Conservation (phyloP, 2,888 invertebrate genomes). For the Bombylius major region DNA sequence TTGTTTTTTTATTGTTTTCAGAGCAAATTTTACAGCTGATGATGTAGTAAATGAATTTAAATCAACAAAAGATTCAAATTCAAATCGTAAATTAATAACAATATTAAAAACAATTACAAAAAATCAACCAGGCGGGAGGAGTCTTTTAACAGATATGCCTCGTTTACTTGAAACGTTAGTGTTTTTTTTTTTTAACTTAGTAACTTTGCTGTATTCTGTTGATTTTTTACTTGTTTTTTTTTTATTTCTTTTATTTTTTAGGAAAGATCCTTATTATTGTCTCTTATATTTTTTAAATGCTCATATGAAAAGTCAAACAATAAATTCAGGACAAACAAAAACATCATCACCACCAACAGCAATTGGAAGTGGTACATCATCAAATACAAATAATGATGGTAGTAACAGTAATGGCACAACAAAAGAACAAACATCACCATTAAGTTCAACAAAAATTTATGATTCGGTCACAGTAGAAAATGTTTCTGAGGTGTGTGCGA, state of each 20-base stretch:
- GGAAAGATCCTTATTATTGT: slow-evolving; percentile 32
- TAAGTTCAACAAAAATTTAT: slow-evolving; percentile 19
- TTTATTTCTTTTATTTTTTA: slow-evolving; percentile 15
- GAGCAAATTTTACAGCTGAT: slow-evolving; percentile 26
- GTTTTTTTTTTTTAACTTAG: not conserved
- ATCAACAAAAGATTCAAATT: slow-evolving; percentile 23
- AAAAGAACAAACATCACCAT: slow-evolving; percentile 3
- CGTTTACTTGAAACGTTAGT: slow-evolving; percentile 24
- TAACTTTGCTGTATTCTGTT: not conserved
- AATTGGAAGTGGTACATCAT: not conserved
- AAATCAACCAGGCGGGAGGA: slow-evolving; percentile 23
- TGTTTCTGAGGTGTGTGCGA: slow-evolving; percentile 23
- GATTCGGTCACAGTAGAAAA: slow-evolving; percentile 21
- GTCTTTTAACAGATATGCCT: slow-evolving; percentile 23
- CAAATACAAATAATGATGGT: not conserved
- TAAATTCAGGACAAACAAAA: no score
- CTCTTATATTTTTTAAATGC: slow-evolving; percentile 27
- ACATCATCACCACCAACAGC: slow-evolving; percentile 22
- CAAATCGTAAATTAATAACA: slow-evolving; percentile 23
- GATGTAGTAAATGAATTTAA: slow-evolving; percentile 28
- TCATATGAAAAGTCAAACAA: slow-evolving; percentile 20
- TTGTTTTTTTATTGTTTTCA: slow-evolving; percentile 15
- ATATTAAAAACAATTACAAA: slow-evolving; percentile 27
- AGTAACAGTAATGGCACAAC: no score
- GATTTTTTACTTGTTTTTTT: not conserved